phyloP scores from a whole-genome alignment of 2,888 invertebrate genomes.

The Tetheella fluctuosa region DNA sequence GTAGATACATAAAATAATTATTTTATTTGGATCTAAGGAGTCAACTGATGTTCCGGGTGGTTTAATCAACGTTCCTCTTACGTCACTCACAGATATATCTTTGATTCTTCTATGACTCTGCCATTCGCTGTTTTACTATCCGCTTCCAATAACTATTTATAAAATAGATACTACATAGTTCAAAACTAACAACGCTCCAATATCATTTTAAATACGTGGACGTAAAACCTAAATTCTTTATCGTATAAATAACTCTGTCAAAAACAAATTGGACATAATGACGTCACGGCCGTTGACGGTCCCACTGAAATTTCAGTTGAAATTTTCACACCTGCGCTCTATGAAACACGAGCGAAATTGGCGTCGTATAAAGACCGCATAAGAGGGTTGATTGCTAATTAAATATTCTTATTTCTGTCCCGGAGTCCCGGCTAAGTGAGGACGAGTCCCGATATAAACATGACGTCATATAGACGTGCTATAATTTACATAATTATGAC shows the following conservation, averaged over 20 bases:
- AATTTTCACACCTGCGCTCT: slow-evolving; percentile 7
- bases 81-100: no score
- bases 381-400: slow-evolving; percentile 32
- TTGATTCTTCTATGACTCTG: no score
- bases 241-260: not conserved
- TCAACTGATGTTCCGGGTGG: no score
- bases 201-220: not conserved
- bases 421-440: slow-evolving; percentile 24
- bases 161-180: no score
- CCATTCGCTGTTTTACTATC: no score
- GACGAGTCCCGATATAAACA: slow-evolving; percentile 26
- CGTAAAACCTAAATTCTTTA: not conserved
- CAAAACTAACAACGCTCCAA: no score
- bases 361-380: slow-evolving; percentile 21
- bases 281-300: not conserved
- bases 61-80: no score
- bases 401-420: slow-evolving; percentile 37
- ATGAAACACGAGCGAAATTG: slow-evolving; percentile 9
- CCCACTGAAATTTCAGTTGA: slow-evolving; percentile 9
- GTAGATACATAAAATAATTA: no score
- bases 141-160: no score
- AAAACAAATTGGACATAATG: not conserved
- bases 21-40: no score
- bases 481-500: slow-evolving; percentile 37
- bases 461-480: slow-evolving; percentile 5